These are phyloP conservation scores for Porites australiensis DNA, from an alignment of 64 coral and sea anemone species.

Conservation along the genomic window DNA sequence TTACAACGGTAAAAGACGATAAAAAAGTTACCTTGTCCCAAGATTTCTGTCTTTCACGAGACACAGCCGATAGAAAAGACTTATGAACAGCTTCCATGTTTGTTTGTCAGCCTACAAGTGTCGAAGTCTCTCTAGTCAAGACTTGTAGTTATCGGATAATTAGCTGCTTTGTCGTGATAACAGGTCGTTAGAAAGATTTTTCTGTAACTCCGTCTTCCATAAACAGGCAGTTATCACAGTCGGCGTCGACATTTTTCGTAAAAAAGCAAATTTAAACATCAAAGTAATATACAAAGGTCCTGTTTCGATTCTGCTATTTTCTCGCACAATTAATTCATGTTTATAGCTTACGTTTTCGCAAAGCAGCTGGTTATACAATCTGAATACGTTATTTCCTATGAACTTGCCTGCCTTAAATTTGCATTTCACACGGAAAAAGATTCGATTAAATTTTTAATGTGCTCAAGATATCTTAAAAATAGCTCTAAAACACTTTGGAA, in stretches of 20 bases:
- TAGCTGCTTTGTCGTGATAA: background rate
- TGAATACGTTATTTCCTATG: background rate
- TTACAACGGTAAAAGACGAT: background rate
- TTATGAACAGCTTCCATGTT: conserved; percentile 12
- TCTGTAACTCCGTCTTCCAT: background rate
- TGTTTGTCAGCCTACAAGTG: background rate
- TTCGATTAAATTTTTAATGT: background rate
- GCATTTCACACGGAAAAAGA: background rate
- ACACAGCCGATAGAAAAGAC: conserved; percentile 13
- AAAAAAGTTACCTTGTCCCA: background rate
- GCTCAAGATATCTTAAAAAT: no score
- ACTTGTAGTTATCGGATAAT: background rate
- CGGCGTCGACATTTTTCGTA: background rate
- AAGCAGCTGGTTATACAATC: background rate
- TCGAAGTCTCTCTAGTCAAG: conserved; percentile 1
- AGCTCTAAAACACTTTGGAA: no score
- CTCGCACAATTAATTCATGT: background rate
- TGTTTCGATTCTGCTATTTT: background rate
- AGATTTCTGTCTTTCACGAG: conserved; percentile 27
- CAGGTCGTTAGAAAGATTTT: background rate
- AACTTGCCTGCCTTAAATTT: background rate
- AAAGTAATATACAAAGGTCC: background rate
- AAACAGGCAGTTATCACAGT: background rate
- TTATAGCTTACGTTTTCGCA: background rate
- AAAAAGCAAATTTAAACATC: background rate